Conservation (phyloP, 2,888 invertebrate genomes). For the Hypena proboscidalis region DNA sequence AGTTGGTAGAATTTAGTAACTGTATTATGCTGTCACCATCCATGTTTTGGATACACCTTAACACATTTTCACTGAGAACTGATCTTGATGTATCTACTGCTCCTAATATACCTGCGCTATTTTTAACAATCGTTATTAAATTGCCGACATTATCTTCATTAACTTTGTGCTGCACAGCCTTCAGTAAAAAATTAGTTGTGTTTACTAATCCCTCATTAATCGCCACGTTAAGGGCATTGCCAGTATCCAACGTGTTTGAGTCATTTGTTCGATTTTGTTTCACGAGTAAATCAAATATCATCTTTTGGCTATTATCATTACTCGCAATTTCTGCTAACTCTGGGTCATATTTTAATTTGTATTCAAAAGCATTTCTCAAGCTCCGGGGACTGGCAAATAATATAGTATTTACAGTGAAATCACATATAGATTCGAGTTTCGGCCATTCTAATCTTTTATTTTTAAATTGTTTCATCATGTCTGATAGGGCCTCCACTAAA, state of each 20-base stretch:
- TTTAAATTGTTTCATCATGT: constrained; percentile 26
- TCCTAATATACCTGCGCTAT: constrained; percentile 23
- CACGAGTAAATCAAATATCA: constrained; percentile 46
- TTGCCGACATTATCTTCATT: constrained; percentile 34
- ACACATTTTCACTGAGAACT: constrained; percentile 16
- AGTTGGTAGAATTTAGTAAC: constrained; percentile 23
- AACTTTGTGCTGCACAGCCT: constrained; percentile 25
- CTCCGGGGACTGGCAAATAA: constrained; percentile 39
- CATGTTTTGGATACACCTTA: constrained; percentile 27
- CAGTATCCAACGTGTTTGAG: constrained; percentile 2
- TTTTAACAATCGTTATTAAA: constrained; percentile 26
- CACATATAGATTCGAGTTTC: constrained; percentile 37
- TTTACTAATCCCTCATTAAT: constrained; percentile 44
- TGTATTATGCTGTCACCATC: constrained; percentile 24
- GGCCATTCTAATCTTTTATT: constrained; percentile 8
- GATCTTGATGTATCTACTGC: constrained; percentile 28
- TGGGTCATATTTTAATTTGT: constrained; percentile 49
- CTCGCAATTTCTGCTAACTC: constrained; percentile 28
- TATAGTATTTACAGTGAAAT: constrained; percentile 44
- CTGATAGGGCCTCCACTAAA: constrained; percentile 39
- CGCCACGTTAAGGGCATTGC: constrained; percentile 35
- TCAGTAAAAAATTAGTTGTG: constrained; percentile 38
- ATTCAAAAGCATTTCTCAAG: constrained; percentile 47
- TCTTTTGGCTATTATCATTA: constrained; percentile 34
- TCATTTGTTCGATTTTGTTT: constrained; percentile 31